Conservation (phyloP, 2,113 vertebrate species). For the Sardina pilchardus region DNA sequence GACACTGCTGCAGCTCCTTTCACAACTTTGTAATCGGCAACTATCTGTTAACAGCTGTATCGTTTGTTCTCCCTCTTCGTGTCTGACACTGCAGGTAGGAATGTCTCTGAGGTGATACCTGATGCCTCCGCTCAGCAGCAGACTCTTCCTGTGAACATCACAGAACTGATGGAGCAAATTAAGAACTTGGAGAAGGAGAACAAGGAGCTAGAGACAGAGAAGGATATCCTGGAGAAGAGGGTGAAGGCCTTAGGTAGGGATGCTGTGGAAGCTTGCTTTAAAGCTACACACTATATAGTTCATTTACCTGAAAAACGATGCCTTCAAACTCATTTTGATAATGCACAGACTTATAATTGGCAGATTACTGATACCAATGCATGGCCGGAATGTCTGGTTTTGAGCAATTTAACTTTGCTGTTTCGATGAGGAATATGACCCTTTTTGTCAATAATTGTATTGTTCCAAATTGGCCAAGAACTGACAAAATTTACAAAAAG, state of each 20-base stretch:
- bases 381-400: too few species aligned
- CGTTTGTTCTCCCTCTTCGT: background rate
- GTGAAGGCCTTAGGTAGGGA: background rate
- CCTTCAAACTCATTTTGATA: too few species aligned
- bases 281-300: too few species aligned
- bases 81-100: conserved; percentile 46
- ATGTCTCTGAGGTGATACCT: conserved; percentile 2
- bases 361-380: too few species aligned
- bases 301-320: too few species aligned
- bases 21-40: background rate
- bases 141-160: conserved; percentile 32
- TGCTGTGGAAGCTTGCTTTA: background rate
- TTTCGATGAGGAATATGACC: too few species aligned
- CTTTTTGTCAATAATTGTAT: too few species aligned
- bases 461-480: too few species aligned
- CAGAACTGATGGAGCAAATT: conserved; percentile 33
- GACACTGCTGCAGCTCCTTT: too few species aligned
- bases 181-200: conserved; percentile 55
- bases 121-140: conserved; percentile 35
- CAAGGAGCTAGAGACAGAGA: conserved; percentile 36
- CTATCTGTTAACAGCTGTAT: background rate
- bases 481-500: too few species aligned
- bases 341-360: too few species aligned
- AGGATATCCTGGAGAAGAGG: conserved; percentile 34
- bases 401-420: too few species aligned